These are phyloP conservation scores for Platycnemis pennipes DNA, from an alignment of 2,888 invertebrate species.

Conservation along the genomic window DNA sequence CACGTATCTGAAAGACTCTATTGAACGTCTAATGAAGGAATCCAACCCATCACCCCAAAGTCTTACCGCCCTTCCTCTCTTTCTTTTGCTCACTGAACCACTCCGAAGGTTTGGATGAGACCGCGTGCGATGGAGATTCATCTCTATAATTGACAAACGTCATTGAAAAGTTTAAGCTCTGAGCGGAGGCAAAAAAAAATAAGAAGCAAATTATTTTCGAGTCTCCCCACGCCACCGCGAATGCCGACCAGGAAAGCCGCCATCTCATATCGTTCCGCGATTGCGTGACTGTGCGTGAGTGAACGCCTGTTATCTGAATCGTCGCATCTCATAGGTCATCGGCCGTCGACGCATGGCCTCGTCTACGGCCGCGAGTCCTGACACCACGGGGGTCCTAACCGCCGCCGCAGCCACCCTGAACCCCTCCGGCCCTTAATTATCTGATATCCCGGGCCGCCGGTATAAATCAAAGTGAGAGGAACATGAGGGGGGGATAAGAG, in stretches of 20 bases:
- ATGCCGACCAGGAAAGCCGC: no score
- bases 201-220: no score
- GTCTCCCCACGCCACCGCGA: no score
- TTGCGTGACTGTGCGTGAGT: not conserved
- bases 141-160: not conserved
- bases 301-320: not conserved
- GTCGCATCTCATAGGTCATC: not conserved
- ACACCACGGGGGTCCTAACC: not conserved
- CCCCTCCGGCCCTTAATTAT: not conserved
- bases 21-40: slow-evolving; percentile 18
- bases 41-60: not conserved
- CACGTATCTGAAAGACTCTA: not conserved
- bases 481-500: not conserved
- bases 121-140: not conserved
- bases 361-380: not conserved
- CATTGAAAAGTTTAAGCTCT: no score
- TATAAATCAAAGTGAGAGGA: slow-evolving; percentile 18
- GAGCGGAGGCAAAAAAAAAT: no score
- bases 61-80: not conserved
- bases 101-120: not conserved
- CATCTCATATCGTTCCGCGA: not conserved
- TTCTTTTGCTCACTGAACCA: not conserved
- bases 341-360: not conserved
- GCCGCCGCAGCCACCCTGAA: not conserved
- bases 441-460: not conserved